Evolutionary conservation across 2,113 vertebrate species (phyloP).

Genomic region (Oreotragus oreotragus): DNA sequence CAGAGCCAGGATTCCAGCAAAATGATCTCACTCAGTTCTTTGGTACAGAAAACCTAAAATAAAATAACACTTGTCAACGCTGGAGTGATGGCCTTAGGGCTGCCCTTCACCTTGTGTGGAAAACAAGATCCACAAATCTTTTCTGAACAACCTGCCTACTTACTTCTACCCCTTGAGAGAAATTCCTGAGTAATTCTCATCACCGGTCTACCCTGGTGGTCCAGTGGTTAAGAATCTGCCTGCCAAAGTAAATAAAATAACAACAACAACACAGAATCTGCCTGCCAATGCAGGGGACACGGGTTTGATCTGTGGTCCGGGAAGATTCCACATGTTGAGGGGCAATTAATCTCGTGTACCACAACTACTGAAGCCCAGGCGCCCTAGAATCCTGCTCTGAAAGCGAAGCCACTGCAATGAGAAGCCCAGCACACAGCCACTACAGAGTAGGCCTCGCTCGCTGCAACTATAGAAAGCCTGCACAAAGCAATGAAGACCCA

Average conservation of each 20-base stretch:
- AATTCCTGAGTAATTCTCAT: slow-evolving; percentile 23
- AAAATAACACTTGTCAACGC: background rate
- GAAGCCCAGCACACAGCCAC: background rate
- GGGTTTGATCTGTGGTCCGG: background rate
- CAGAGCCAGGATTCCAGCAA: background rate
- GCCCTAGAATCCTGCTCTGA: background rate
- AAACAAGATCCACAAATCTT: background rate
- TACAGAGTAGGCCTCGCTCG: background rate
- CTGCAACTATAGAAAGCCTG: fast-evolving
- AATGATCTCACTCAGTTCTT: background rate
- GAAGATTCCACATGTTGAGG: background rate
- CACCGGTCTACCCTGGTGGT: background rate
- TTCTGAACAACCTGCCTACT: background rate
- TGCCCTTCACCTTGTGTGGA: background rate
- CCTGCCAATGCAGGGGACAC: background rate
- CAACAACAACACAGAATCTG: background rate
- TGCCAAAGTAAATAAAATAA: background rate
- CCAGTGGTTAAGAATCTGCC: background rate
- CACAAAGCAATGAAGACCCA: background rate
- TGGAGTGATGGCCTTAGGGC: background rate
- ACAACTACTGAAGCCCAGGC: background rate
- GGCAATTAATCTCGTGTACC: background rate
- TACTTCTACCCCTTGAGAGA: slow-evolving; percentile 14
- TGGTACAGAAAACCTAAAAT: background rate
- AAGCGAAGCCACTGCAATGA: background rate